Evolutionary conservation across 1,140 invertebrate genomes (phyloP), one percentile per base, ranked within the genome.

Genomic region (Parapsyche elsis): DNA sequence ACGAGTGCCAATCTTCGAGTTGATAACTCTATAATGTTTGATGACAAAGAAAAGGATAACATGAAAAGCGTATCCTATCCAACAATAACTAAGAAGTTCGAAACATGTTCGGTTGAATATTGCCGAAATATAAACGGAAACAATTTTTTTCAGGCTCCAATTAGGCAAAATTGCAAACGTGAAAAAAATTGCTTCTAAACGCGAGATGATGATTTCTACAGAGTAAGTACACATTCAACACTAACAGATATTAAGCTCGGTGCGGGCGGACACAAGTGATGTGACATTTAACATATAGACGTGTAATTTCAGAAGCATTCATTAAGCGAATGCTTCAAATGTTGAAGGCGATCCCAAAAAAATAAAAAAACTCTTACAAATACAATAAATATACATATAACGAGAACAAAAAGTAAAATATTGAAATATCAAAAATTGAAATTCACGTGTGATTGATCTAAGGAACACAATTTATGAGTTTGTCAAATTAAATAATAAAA

Each of bases 171-270:
- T 38, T 38, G 12, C 21, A 30, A 23, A 79, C 71, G 70, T 30
- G 71, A 71, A 71, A 71, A 23, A 59, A 73, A 73, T 74, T 26
- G 49, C 26, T 16, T 30, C 38, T n/a, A 49, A 19, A 44, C 16
- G 46, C 45, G 71, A 53, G 38, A 73, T 70, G 61, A 80, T 80
- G 79, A 80, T 10, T 24, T 70, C 44, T 61, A 67, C 75, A 67
- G 21, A 64, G 24, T 49, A 64, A 71, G 71, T 75, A 75, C 71
- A 81, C 80, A 81, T 78, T 77, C 57, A 78, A 78, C 53, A 26
- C 64, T 77, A 30, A 81, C 80, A 81, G 64, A 76, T 80, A 82
- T 75, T 75, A 82, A 78, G 76, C 71, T 80, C 71, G 74, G 81
- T 82, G 81, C 81, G 79, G 57, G 71, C 44, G 44, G 30, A 61